phyloP scores from a whole-genome alignment of 2,888 invertebrate species.

The Coremacera marginata region DNA sequence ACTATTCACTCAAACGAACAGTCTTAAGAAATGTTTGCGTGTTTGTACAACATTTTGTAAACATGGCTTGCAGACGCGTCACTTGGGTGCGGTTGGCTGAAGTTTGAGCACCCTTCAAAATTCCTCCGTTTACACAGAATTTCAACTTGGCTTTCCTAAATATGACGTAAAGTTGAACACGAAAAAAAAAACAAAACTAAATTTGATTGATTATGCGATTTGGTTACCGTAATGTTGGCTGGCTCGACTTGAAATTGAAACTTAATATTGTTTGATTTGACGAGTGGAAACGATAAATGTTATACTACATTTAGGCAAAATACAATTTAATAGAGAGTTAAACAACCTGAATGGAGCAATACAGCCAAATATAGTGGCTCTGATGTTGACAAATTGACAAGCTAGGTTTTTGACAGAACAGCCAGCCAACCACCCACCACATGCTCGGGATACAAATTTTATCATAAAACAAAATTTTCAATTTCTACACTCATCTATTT shows the following conservation, averaged over 20 bases:
- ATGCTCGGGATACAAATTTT: neutral
- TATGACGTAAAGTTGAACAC: too few relatives aligned
- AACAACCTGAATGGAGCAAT: neutral
- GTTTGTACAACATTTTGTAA: conserved; percentile 8
- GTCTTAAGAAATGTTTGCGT: neutral
- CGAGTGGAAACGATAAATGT: neutral
- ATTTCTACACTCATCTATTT: conserved; percentile 41
- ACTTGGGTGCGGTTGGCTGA: conserved; percentile 20
- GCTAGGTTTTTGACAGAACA: neutral
- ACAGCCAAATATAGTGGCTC: neutral
- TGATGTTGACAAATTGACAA: conserved; percentile 30
- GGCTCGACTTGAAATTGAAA: conserved; percentile 1
- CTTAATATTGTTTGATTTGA: neutral
- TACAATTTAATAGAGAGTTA: conserved; percentile 2
- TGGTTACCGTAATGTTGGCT: neutral
- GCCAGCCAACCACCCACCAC: too few relatives aligned
- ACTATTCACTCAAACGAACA: neutral
- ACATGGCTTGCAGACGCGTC: neutral
- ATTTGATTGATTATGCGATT: conserved; percentile 14
- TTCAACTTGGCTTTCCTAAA: too few relatives aligned
- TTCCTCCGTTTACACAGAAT: neutral
- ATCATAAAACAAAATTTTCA: conserved; percentile 2
- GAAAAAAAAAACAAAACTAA: too few relatives aligned
- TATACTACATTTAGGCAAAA: neutral
- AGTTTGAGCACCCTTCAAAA: neutral